These are phyloP conservation scores for Serinus canaria DNA, from an alignment of 2,113 vertebrate species.

Conservation along the genomic window DNA sequence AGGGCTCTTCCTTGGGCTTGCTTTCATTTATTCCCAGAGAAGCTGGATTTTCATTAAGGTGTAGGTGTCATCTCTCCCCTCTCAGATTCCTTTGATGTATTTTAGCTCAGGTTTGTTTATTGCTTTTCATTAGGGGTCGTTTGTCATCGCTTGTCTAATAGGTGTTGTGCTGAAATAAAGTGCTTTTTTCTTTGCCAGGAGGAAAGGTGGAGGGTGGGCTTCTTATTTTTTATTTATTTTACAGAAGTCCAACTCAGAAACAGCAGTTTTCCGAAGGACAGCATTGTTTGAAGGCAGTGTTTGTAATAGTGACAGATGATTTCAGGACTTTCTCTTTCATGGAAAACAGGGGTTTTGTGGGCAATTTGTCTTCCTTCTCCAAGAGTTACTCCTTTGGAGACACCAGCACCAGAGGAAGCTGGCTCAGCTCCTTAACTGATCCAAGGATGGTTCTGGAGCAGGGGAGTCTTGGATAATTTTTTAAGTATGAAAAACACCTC, in stretches of 20 bases:
- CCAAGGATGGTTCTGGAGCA: background rate
- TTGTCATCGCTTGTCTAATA: slow-evolving; percentile 51
- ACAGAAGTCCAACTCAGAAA: background rate
- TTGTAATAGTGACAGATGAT: background rate
- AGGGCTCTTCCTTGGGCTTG: background rate
- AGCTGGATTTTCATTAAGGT: slow-evolving; percentile 21
- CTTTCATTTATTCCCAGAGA: slow-evolving; percentile 12
- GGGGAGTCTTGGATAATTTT: background rate
- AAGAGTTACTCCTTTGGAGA: background rate
- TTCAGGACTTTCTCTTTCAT: background rate
- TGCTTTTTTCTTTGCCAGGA: background rate
- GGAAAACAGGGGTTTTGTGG: background rate
- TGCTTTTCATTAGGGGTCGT: background rate
- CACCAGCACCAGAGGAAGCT: background rate
- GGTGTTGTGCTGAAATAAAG: background rate
- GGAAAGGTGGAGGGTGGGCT: background rate
- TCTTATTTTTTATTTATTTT: background rate
- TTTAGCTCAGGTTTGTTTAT: slow-evolving; percentile 38
- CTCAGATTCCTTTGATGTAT: background rate
- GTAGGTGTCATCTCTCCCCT: background rate
- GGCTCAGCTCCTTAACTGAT: background rate
- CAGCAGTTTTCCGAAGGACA: background rate
- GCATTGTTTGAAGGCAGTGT: background rate
- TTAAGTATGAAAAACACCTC: background rate
- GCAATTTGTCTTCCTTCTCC: background rate